phyloP scores from a whole-genome alignment of 92 coral and sea anemone genomes.

The Virgularia gustaviana region DNA sequence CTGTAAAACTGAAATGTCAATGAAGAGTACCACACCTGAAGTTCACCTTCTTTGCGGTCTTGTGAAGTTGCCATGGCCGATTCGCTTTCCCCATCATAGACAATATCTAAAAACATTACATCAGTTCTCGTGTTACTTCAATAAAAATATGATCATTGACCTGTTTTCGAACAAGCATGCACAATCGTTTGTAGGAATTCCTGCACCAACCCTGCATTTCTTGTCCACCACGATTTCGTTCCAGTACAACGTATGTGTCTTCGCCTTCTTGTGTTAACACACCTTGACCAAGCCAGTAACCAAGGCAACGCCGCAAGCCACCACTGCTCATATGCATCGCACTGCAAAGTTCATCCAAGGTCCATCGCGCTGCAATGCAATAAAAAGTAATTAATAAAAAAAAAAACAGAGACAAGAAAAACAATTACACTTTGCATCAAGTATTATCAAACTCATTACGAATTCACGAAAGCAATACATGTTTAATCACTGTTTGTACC shows the following conservation, averaged over 20 bases:
- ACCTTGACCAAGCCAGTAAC: constrained; percentile 97
- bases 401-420: not conserved
- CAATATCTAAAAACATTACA: constrained; percentile 73
- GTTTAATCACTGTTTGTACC: too few relatives aligned
- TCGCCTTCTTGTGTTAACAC: constrained; percentile 81
- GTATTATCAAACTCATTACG: too few relatives aligned
- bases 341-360: constrained; percentile 79
- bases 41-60: constrained; percentile 92
- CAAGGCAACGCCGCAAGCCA: constrained; percentile 74
- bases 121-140: not conserved
- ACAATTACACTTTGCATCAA: too few relatives aligned
- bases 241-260: constrained; percentile 78
- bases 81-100: constrained; percentile 89
- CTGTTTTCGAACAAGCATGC: not conserved
- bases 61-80: constrained; percentile 96
- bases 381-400: not conserved
- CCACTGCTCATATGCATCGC: constrained; percentile 91
- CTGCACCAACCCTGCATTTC: constrained; percentile 51
- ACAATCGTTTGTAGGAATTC: too few relatives aligned
- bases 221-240: constrained; percentile 75
- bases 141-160: not conserved
- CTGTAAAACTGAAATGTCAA: too few relatives aligned
- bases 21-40: too few relatives aligned
- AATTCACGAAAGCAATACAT: too few relatives aligned
- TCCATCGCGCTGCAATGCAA: constrained; percentile 86